These are phyloP conservation scores for Sogatella furcifera DNA, from an alignment of 1,140 invertebrate species.

Conservation along the genomic window DNA sequence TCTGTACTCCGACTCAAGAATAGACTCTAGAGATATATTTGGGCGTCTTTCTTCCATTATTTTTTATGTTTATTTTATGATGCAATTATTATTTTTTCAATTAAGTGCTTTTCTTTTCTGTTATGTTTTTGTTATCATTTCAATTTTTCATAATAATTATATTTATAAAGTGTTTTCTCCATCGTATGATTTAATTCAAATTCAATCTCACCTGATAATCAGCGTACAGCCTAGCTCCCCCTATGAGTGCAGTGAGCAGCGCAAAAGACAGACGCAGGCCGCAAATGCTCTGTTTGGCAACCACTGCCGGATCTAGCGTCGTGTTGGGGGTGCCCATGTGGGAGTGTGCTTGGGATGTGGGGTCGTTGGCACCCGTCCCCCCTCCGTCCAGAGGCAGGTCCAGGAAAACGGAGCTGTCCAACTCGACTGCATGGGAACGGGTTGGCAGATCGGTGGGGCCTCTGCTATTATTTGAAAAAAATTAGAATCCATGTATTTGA, in stretches of 20 bases:
- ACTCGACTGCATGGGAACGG: conserved; percentile 19
- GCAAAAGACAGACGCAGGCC: conserved; percentile 54
- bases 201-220: conserved; percentile 52
- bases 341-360: no score
- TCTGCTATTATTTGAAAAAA: not conserved
- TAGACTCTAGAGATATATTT: no score
- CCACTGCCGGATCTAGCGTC: conserved; percentile 25
- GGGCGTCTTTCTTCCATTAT: no score
- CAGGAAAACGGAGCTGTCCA: conserved; percentile 32
- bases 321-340: conserved; percentile 22
- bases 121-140: no score
- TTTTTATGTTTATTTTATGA: no score
- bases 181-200: no score
- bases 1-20: no score
- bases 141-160: no score
- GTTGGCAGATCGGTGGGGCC: not conserved
- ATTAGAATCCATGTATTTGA: no score
- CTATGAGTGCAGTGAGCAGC: conserved; percentile 49
- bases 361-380: conserved; percentile 23
- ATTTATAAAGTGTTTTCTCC: no score
- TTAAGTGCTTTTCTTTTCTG: no score
- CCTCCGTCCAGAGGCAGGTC: conserved; percentile 30
- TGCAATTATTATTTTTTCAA: no score
- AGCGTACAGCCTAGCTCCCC: conserved; percentile 54
- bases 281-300: conserved; percentile 37